Evolutionary conservation across 2,797 vertebrate genomes (phyloP).

Genomic region (Synanceia verrucosa): DNA sequence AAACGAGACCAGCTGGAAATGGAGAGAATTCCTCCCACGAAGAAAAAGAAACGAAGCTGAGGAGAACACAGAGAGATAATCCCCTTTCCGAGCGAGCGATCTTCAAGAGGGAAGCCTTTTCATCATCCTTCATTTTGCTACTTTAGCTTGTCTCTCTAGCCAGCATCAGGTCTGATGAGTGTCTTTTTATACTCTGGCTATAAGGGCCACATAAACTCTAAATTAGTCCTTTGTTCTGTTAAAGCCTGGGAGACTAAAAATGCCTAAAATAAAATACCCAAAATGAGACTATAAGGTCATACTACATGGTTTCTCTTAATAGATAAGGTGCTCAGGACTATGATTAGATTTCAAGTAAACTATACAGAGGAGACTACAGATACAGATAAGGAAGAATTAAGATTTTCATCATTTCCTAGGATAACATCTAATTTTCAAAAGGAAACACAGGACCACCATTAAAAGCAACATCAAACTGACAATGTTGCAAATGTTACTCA

Average conservation of each 20-base stretch:
- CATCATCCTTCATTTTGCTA: constrained; percentile 51
- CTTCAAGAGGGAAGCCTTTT: constrained; percentile 52
- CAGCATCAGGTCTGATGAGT: constrained; percentile 23
- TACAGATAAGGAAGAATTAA: too few relatives aligned
- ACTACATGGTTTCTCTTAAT: too few relatives aligned
- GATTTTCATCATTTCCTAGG: too few relatives aligned
- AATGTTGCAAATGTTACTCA: not conserved
- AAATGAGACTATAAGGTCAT: too few relatives aligned
- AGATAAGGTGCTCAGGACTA: too few relatives aligned
- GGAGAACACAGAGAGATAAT: constrained; percentile 60
- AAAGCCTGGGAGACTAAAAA: not conserved
- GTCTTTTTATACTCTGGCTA: constrained; percentile 30
- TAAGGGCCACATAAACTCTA: constrained; percentile 16
- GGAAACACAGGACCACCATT: too few relatives aligned
- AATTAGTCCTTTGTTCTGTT: constrained; percentile 5
- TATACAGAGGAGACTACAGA: too few relatives aligned
- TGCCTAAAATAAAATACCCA: too few relatives aligned
- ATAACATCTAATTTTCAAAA: not conserved
- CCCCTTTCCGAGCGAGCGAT: constrained; percentile 39
- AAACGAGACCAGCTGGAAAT: constrained; percentile 17
- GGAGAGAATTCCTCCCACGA: not conserved
- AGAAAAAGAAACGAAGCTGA: constrained; percentile 25
- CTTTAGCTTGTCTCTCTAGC: constrained; percentile 44
- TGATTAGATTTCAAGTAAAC: too few relatives aligned
- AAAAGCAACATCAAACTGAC: not conserved